phyloP scores from a whole-genome alignment of 2,113 vertebrate genomes.

The Damaliscus lunatus region DNA sequence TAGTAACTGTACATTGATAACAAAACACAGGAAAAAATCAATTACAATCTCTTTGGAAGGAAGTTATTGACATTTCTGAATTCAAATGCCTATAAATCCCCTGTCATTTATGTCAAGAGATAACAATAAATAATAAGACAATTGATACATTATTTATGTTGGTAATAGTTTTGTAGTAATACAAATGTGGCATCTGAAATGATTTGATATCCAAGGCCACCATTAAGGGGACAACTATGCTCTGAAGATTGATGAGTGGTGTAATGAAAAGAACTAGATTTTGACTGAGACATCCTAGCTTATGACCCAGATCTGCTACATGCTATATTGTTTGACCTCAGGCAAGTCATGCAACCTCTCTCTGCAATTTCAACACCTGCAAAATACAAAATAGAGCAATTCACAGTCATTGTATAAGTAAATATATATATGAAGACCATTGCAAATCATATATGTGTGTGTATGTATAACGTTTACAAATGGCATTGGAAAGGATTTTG shows the following conservation, averaged over 20 bases:
- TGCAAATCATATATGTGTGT: neutral
- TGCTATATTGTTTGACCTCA: neutral
- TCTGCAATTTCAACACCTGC: neutral
- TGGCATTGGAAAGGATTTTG: neutral
- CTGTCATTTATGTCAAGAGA: neutral
- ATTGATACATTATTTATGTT: neutral
- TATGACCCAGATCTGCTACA: neutral
- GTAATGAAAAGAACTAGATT: neutral
- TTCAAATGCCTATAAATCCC: neutral
- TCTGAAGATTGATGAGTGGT: neutral
- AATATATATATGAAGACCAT: neutral
- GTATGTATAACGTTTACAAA: neutral
- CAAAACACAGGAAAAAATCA: neutral
- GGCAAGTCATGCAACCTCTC: neutral
- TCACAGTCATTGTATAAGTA: neutral
- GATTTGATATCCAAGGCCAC: neutral
- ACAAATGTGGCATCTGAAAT: neutral
- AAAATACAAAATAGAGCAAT: neutral
- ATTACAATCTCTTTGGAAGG: neutral
- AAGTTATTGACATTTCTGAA: neutral
- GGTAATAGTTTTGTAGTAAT: neutral
- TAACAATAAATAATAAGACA: neutral
- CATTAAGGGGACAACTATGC: neutral
- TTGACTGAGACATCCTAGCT: neutral
- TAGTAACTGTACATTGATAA: neutral